Evolutionary conservation across 1,140 invertebrate genomes (phyloP).

Genomic region (Anthonomus grandis): DNA sequence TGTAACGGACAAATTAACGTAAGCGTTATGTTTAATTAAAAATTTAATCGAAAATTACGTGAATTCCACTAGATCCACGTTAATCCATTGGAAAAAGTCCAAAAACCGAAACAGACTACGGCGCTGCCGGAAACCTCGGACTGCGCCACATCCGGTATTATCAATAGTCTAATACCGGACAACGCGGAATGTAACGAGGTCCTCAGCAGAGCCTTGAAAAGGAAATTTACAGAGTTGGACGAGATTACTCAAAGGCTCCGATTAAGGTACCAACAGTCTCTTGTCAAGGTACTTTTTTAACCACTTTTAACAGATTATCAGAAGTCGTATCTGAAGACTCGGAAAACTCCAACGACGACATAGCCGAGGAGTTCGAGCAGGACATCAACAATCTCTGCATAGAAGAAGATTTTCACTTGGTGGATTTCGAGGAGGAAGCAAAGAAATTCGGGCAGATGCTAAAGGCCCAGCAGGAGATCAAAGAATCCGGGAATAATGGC

Average conservation of each 20-base stretch:
- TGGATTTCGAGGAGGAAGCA: constrained; percentile 40
- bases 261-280: constrained; percentile 33
- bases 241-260: constrained; percentile 59
- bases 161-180: not conserved
- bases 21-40: constrained; percentile 29
- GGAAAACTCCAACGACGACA: constrained; percentile 50
- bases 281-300: not conserved
- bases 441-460: constrained; percentile 28
- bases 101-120: constrained; percentile 20
- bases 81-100: constrained; percentile 52
- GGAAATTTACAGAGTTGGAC: constrained; percentile 61
- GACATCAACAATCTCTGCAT: constrained; percentile 50
- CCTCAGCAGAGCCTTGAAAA: constrained; percentile 52
- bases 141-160: not conserved
- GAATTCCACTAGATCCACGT: constrained; percentile 48
- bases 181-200: constrained; percentile 34
- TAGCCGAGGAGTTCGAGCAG: constrained; percentile 55
- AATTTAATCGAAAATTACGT: not conserved
- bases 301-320: constrained; percentile 46
- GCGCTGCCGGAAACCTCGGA: not conserved
- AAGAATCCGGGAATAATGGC: not conserved
- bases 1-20: constrained; percentile 62
- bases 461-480: not conserved
- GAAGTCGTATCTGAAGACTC: constrained; percentile 55
- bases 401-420: constrained; percentile 44